Conservation (phyloP, 64 coral and sea anemone species). For the Stylophora pistillata region DNA sequence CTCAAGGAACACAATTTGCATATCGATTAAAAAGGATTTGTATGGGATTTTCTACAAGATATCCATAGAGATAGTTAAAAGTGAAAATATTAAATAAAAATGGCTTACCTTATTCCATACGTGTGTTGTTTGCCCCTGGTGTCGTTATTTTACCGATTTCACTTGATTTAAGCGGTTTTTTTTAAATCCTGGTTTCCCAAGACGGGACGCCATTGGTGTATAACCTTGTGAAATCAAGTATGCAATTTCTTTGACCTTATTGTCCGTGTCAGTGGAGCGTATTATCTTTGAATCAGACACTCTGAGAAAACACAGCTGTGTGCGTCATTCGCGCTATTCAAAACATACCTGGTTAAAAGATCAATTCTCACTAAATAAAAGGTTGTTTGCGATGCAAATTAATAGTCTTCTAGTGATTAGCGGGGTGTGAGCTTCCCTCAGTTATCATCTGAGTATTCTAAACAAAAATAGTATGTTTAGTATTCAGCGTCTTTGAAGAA, state of each 20-base stretch:
- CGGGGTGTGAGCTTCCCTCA: not conserved
- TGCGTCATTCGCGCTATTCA: not conserved
- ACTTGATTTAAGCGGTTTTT: too few species aligned
- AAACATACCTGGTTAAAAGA: not conserved
- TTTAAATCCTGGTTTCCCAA: too few species aligned
- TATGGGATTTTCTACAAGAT: too few species aligned
- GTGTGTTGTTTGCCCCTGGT: too few species aligned
- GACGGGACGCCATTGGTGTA: too few species aligned
- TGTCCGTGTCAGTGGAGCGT: not conserved
- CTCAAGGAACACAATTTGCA: too few species aligned
- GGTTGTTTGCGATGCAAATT: slow-evolving; percentile 30
- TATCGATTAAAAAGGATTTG: too few species aligned
- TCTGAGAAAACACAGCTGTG: not conserved
- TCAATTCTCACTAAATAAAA: not conserved
- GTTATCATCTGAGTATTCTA: not conserved
- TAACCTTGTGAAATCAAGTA: too few species aligned
- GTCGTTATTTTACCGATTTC: too few species aligned
- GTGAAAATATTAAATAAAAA: too few species aligned
- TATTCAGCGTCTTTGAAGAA: not conserved
- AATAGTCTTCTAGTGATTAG: not conserved
- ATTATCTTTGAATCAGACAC: not conserved
- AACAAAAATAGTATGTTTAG: not conserved
- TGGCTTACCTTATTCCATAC: too few species aligned
- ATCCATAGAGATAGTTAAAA: too few species aligned
- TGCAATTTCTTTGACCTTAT: not conserved